Percentiles rank a stretch among this genome's conserved stretches.
Evolutionary conservation across 2,888 invertebrate species (phyloP).

Genomic region (Clostera curtula): DNA sequence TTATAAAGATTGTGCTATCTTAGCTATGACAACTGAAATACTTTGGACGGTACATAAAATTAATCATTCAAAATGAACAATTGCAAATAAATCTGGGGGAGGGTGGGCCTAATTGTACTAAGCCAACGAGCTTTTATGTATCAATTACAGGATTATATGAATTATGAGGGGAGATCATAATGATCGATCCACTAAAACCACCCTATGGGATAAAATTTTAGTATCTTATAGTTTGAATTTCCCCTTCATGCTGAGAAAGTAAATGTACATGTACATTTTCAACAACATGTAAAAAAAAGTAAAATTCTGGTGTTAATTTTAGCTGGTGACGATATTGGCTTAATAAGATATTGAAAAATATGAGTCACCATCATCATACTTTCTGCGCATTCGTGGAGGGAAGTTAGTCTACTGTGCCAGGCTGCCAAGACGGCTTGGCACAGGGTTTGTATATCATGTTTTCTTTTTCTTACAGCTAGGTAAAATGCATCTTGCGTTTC

Average conservation of each 20-base stretch:
- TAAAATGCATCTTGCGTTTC: no score
- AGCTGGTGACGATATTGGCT: no score
- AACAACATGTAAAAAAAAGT: no score
- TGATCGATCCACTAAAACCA: slow-evolving; percentile 48
- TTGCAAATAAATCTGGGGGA: slow-evolving; percentile 54
- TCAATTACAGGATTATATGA: slow-evolving; percentile 64
- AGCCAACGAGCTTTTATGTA: slow-evolving; percentile 56
- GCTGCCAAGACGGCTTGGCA: no score
- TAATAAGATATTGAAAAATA: no score
- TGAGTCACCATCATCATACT: no score
- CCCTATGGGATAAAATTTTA: slow-evolving; percentile 29
- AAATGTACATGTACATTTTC: no score
- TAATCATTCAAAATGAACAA: slow-evolving; percentile 60
- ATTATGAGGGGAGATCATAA: slow-evolving; percentile 57
- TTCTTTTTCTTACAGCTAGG: no score
- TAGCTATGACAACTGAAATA: slow-evolving; percentile 19
- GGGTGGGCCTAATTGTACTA: slow-evolving; percentile 50
- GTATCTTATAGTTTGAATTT: slow-evolving; percentile 5
- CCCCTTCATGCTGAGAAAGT: not conserved
- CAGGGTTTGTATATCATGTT: no score
- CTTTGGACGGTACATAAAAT: slow-evolving; percentile 28
- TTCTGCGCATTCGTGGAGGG: no score
- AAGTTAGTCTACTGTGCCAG: no score
- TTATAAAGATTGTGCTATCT: slow-evolving; percentile 16
- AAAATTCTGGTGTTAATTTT: no score